These are phyloP conservation scores for Sardinella longiceps DNA, from an alignment of 2,797 vertebrate genomes.

Conservation along the genomic window DNA sequence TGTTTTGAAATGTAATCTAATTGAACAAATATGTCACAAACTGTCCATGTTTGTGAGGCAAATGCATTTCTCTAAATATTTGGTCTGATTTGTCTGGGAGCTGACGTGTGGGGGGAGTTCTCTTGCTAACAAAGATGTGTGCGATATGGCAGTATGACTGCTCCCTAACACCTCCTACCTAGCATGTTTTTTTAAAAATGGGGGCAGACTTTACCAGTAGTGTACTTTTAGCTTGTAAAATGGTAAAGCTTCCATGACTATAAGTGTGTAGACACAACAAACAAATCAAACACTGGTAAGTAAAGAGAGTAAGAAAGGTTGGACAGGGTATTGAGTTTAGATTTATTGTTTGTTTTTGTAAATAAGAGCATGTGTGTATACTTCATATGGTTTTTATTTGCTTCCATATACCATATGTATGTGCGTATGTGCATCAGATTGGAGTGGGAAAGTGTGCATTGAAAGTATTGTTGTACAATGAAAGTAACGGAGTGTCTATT, in stretches of 20 bases:
- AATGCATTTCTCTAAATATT: conserved; percentile 68
- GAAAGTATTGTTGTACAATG: no score
- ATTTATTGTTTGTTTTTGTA: neutral
- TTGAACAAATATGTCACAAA: conserved; percentile 70
- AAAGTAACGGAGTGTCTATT: no score
- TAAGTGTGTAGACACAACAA: neutral
- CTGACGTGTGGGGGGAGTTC: conserved; percentile 52
- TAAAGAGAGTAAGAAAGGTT: neutral
- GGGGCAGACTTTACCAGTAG: neutral
- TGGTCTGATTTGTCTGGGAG: conserved; percentile 55
- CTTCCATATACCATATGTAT: neutral
- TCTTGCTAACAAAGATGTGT: conserved; percentile 23
- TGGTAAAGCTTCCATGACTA: no score
- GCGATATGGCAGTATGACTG: neutral
- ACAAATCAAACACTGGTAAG: neutral
- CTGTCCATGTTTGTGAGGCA: conserved; percentile 65
- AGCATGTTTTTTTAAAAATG: neutral
- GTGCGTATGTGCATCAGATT: neutral
- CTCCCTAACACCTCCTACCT: neutral
- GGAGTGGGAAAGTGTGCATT: neutral
- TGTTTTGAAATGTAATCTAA: conserved; percentile 60
- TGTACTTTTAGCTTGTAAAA: no score
- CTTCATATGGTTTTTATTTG: neutral
- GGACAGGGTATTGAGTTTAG: neutral
- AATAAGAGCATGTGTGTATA: neutral